Percentiles rank a stretch among this genome's conserved stretches.
Evolutionary conservation across 2,113 vertebrate species (phyloP).

Genomic region (Ceyx cyanopectus): DNA sequence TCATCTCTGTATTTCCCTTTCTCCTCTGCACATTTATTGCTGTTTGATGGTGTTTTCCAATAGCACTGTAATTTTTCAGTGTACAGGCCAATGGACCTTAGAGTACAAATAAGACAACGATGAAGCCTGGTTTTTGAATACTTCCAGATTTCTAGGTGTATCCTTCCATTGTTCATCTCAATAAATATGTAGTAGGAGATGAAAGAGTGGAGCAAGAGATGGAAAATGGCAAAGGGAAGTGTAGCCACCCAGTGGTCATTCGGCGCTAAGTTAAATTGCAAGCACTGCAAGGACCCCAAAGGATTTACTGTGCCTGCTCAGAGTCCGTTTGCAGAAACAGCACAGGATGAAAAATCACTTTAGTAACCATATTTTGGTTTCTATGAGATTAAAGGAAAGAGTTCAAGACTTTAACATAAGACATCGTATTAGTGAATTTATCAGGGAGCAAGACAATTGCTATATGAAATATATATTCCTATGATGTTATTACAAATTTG

Average conservation of each 20-base stretch:
- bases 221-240: conserved; percentile 47
- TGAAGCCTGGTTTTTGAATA: conserved; percentile 5
- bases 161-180: conserved; percentile 19
- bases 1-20: neutral
- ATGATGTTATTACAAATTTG: neutral
- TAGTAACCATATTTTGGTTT: neutral
- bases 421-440: neutral
- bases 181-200: neutral
- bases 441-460: neutral
- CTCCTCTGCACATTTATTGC: neutral
- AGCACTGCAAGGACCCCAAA: neutral
- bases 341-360: neutral
- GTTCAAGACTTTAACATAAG: neutral
- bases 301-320: neutral
- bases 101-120: neutral
- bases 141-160: conserved; percentile 60
- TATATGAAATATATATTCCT: neutral
- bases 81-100: neutral
- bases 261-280: neutral
- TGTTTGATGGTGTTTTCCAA: conserved; percentile 21
- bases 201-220: neutral
- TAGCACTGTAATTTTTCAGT: neutral
- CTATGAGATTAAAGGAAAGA: neutral
- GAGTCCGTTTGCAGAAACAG: neutral
- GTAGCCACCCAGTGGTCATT: conserved; percentile 69